Evolutionary conservation across 2,888 invertebrate genomes (phyloP).

Genomic region (Entomobrya multifasciata): DNA sequence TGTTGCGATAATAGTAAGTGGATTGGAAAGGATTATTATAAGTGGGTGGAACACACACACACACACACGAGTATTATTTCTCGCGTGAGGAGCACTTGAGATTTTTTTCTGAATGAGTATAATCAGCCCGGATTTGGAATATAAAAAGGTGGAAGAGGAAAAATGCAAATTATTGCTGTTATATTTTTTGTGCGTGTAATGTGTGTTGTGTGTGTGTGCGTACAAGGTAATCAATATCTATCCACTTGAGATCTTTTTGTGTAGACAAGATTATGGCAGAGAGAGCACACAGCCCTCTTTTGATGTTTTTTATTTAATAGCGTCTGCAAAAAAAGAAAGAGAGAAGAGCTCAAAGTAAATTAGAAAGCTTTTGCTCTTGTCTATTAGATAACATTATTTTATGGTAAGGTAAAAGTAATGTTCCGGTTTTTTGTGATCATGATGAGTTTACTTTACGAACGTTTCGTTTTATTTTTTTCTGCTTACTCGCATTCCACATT

Average conservation of each 20-base stretch:
- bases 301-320: neutral
- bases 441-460: neutral
- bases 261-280: neutral
- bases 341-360: neutral
- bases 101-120: neutral
- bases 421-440: conserved; percentile 2
- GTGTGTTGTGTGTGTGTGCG: neutral
- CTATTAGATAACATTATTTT: neutral
- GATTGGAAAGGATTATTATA: neutral
- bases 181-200: neutral
- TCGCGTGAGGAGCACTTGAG: neutral
- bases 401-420: neutral
- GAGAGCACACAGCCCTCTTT: neutral
- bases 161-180: neutral
- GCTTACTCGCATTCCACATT: conserved; percentile 55
- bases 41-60: neutral
- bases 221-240: neutral
- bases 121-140: neutral
- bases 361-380: neutral
- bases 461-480: neutral
- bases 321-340: neutral
- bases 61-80: neutral
- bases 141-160: neutral
- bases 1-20: neutral
- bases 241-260: neutral